A percentile compares a stretch with the other conserved stretches of the same genome.
Conservation (phyloP, 2,888 invertebrate species). For the Acrocyrtus sp. region DNA sequence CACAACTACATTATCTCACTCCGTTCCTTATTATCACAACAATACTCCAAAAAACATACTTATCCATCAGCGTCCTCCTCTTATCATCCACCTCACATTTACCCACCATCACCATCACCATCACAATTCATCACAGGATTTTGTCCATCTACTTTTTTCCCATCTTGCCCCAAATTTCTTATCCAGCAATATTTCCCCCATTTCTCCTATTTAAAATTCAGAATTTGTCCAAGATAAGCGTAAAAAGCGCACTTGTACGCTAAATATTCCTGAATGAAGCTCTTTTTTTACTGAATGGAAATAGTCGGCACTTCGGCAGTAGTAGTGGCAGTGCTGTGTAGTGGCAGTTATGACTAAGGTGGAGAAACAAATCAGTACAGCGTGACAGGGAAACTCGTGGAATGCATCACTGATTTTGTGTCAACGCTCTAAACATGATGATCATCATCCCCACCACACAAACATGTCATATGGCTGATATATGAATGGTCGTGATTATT, state of each 20-base stretch:
- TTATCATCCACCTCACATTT: not conserved
- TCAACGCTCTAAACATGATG: slow-evolving; percentile 37
- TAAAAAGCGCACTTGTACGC: no score
- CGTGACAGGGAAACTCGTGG: slow-evolving; percentile 45
- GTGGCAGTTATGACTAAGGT: no score
- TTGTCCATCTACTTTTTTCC: slow-evolving; percentile 12
- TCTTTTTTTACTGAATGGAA: no score
- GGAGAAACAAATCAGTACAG: no score
- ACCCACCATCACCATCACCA: slow-evolving; percentile 3
- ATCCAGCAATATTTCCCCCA: no score
- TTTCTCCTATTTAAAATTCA: no score
- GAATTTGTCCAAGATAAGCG: no score
- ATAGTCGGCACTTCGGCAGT: no score
- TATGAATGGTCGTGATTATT: slow-evolving; percentile 12
- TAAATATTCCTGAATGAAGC: no score
- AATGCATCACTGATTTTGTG: slow-evolving; percentile 53
- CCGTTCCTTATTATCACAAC: no score
- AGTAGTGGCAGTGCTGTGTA: no score
- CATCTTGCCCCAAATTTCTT: not conserved
- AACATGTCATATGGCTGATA: slow-evolving; percentile 22
- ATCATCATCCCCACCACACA: no score
- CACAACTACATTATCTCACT: not conserved
- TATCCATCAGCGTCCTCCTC: slow-evolving; percentile 1
- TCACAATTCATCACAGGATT: not conserved
- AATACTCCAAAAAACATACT: slow-evolving; percentile 3